phyloP scores from a whole-genome alignment of 2,888 invertebrate species.

The Automeris io region DNA sequence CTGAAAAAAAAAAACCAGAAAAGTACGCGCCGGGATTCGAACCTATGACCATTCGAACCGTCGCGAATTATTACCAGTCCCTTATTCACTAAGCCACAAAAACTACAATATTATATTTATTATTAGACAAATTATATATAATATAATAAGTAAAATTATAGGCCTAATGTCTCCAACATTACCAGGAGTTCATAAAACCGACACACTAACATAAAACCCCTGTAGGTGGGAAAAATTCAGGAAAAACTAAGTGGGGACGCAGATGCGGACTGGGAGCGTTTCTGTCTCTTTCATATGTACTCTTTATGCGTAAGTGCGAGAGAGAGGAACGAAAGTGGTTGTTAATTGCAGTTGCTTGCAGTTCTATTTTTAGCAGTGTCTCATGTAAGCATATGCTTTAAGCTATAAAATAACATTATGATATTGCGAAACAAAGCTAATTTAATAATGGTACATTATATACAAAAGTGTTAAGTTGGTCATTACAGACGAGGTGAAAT shows the following conservation, averaged over 20 bases:
- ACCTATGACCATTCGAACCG: too few relatives aligned
- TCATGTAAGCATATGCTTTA: slow-evolving; percentile 19
- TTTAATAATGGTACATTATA: not conserved
- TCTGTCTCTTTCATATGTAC: slow-evolving; percentile 22
- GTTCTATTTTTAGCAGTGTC: slow-evolving; percentile 26
- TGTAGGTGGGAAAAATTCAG: slow-evolving; percentile 39
- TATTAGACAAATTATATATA: not conserved
- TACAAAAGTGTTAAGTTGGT: too few relatives aligned
- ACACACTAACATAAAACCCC: slow-evolving; percentile 30
- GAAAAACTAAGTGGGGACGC: slow-evolving; percentile 41
- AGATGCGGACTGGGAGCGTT: slow-evolving; percentile 30
- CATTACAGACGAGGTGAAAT: too few relatives aligned
- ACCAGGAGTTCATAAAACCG: slow-evolving; percentile 17
- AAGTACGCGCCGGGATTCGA: too few relatives aligned
- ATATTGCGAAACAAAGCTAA: not conserved
- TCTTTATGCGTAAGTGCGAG: slow-evolving; percentile 10
- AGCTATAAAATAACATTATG: slow-evolving; percentile 20
- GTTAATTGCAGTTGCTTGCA: slow-evolving; percentile 37
- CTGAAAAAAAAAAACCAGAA: too few relatives aligned
- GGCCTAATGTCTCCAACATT: slow-evolving; percentile 13
- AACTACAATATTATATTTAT: too few relatives aligned
- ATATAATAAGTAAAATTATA: not conserved
- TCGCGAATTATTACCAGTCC: too few relatives aligned
- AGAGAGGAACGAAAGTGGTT: slow-evolving; percentile 26
- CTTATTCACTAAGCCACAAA: too few relatives aligned